A percentile compares a stretch with the other conserved stretches of the same genome.
These are phyloP conservation scores for Hylaea fasciaria DNA, from an alignment of 2,888 invertebrate genomes.

Conservation along the genomic window DNA sequence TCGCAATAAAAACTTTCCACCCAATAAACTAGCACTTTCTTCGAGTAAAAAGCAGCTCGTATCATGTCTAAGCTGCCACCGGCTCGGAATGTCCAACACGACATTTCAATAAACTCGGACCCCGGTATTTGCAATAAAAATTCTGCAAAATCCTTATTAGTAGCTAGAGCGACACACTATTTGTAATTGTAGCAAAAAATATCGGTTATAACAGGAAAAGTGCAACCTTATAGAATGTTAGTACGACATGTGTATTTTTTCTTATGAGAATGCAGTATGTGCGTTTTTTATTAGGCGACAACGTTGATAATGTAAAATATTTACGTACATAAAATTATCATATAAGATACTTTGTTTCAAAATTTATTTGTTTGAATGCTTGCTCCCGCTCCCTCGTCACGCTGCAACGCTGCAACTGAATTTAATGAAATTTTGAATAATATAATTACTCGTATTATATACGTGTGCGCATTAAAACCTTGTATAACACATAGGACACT, in stretches of 20 bases:
- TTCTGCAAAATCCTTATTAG: slow-evolving; percentile 51
- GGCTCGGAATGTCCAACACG: slow-evolving; percentile 30
- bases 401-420: no score
- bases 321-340: no score
- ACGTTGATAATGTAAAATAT: not conserved
- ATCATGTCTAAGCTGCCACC: slow-evolving; percentile 30
- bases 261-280: slow-evolving; percentile 13
- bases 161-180: slow-evolving; percentile 40
- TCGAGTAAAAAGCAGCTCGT: slow-evolving; percentile 24
- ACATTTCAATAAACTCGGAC: slow-evolving; percentile 43
- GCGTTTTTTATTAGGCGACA: slow-evolving; percentile 12
- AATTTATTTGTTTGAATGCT: no score
- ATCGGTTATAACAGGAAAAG: slow-evolving; percentile 37
- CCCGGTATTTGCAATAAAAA: slow-evolving; percentile 55
- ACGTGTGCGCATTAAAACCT: no score
- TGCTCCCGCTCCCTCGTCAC: no score
- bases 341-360: no score
- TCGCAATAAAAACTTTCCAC: slow-evolving; percentile 20
- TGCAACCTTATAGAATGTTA: slow-evolving; percentile 37
- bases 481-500: no score
- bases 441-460: no score
- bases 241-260: slow-evolving; percentile 29
- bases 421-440: no score
- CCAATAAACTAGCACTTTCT: slow-evolving; percentile 17
- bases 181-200: slow-evolving; percentile 67